Percentiles rank a stretch among this genome's conserved stretches.
These are phyloP conservation scores for Anagrus nilaparvatae DNA, from an alignment of 1,140 invertebrate species.

Conservation along the genomic window DNA sequence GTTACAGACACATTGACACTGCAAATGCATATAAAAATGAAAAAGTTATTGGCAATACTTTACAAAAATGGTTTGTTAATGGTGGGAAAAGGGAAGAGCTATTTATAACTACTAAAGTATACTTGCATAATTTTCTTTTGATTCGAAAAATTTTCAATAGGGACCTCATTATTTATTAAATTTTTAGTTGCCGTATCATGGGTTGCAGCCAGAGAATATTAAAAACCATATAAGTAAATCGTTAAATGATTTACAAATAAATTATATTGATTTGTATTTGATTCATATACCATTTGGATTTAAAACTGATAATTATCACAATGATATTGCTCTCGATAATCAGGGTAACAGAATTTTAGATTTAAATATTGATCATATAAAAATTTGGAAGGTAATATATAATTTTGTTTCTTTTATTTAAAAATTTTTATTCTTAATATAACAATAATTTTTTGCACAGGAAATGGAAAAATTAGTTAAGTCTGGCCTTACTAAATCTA, in stretches of 20 bases:
- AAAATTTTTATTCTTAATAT: background rate
- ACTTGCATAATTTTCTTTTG: no score
- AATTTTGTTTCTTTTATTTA: background rate
- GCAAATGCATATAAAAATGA: constrained; percentile 14
- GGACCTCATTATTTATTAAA: no score
- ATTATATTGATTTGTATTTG: constrained; percentile 61
- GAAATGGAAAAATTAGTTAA: constrained; percentile 56
- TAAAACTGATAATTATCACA: constrained; percentile 41
- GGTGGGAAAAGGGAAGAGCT: constrained; percentile 10
- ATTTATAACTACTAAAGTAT: constrained; percentile 13
- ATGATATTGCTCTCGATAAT: background rate
- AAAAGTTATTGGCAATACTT: constrained; percentile 10
- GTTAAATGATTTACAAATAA: constrained; percentile 25
- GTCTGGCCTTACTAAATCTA: constrained; percentile 51
- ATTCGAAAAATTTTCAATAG: no score
- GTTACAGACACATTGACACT: constrained; percentile 14
- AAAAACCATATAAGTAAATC: constrained; percentile 9
- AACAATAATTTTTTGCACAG: background rate
- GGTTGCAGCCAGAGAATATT: constrained; percentile 2
- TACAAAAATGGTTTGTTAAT: constrained; percentile 12
- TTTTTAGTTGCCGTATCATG: constrained; percentile 10
- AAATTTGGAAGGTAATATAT: constrained; percentile 55
- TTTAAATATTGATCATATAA: constrained; percentile 54
- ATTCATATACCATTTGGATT: constrained; percentile 59
- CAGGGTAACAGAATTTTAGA: constrained; percentile 46